Evolutionary conservation across 2,888 invertebrate genomes (phyloP).

Genomic region (Parapristionchus giblindavisi): DNA sequence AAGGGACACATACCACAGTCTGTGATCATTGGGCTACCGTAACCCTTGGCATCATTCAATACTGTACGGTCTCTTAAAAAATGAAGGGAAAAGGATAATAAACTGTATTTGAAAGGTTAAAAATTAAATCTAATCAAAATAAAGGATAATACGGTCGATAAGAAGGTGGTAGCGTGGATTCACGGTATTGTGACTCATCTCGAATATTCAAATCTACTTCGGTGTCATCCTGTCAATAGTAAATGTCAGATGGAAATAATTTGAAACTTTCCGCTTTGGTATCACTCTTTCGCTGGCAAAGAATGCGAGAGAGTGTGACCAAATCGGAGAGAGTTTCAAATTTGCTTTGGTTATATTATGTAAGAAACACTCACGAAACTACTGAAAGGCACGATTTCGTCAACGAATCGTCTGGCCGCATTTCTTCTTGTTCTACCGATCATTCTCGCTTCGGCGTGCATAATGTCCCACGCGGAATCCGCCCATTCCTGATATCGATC

Average conservation of each 20-base stretch:
- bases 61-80: no score
- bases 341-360: background rate
- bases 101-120: no score
- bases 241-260: background rate
- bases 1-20: background rate
- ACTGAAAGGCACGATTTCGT: background rate
- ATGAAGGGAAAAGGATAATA: no score
- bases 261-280: no score
- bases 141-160: background rate
- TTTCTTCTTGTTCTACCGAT: background rate
- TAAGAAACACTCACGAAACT: background rate
- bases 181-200: background rate
- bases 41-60: no score
- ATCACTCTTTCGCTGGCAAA: no score
- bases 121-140: background rate
- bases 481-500: conserved; percentile 32
- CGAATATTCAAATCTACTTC: conserved; percentile 11
- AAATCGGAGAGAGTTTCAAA: background rate
- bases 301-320: background rate
- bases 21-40: background rate
- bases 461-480: conserved; percentile 7
- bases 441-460: conserved; percentile 5
- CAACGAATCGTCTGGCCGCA: conserved; percentile 2
- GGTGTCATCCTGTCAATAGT: background rate
- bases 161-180: conserved; percentile 2